Percentiles rank a stretch among this genome's conserved stretches.
These are phyloP conservation scores for Neomonachus schauinslandi DNA, from an alignment of 2,113 vertebrate species.

Conservation along the genomic window DNA sequence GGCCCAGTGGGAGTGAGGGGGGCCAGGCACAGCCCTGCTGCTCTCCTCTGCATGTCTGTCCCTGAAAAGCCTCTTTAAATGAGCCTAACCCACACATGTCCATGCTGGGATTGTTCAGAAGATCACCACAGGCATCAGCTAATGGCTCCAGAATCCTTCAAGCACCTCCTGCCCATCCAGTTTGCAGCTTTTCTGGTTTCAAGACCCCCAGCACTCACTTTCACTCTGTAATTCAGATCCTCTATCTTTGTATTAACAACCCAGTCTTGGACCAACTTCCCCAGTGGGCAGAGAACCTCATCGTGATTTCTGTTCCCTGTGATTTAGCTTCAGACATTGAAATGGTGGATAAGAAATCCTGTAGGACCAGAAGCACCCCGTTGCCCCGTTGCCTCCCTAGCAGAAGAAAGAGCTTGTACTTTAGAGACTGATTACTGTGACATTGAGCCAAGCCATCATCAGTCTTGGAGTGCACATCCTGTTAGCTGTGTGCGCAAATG, in stretches of 20 bases:
- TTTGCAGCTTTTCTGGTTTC: background rate
- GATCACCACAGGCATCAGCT: background rate
- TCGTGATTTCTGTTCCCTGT: background rate
- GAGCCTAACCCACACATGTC: background rate
- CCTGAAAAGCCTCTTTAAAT: background rate
- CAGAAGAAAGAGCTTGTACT: background rate
- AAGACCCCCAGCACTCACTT: background rate
- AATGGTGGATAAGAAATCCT: background rate
- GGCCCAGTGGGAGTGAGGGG: background rate
- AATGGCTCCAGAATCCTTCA: background rate
- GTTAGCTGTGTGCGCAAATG: conserved; percentile 7
- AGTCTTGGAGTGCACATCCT: background rate
- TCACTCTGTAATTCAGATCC: background rate
- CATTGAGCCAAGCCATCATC: background rate
- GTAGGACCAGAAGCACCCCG: background rate
- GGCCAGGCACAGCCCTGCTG: background rate
- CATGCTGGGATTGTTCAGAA: background rate
- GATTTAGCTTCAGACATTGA: background rate
- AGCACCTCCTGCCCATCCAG: background rate
- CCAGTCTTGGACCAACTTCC: background rate
- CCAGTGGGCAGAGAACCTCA: background rate
- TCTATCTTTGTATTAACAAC: background rate
- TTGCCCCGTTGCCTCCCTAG: background rate
- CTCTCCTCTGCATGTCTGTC: background rate
- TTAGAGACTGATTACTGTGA: background rate